These are phyloP conservation scores for Plodia interpunctella DNA, from an alignment of 1,140 invertebrate genomes.

Conservation along the genomic window DNA sequence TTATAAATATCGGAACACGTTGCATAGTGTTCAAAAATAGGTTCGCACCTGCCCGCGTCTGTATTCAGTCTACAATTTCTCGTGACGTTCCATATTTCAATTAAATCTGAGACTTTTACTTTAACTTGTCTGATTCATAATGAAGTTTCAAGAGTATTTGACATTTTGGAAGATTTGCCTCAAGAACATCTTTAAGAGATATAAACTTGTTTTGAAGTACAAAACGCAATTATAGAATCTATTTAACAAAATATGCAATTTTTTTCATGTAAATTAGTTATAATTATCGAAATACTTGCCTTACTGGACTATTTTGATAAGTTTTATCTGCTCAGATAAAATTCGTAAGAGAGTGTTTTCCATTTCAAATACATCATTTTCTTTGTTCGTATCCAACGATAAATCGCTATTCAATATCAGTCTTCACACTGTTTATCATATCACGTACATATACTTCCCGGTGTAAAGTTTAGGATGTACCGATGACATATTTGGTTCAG, in stretches of 20 bases:
- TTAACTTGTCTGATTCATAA: neutral
- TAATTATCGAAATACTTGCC: no score
- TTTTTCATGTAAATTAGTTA: no score
- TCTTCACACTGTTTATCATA: neutral
- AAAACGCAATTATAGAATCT: no score
- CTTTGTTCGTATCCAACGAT: neutral
- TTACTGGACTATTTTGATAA: no score
- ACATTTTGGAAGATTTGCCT: no score
- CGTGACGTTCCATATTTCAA: neutral
- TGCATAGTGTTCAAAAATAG: constrained; percentile 2
- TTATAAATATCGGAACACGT: constrained; percentile 1
- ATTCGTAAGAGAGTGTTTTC: no score
- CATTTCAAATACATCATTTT: no score
- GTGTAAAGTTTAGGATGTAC: constrained; percentile 1
- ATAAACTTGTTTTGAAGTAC: no score
- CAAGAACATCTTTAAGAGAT: no score
- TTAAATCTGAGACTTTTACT: neutral
- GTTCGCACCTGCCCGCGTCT: neutral
- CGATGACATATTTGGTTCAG: constrained; percentile 8
- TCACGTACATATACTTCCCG: neutral
- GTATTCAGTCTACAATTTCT: neutral
- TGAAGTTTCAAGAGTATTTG: no score
- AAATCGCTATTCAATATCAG: neutral
- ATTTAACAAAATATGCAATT: no score
- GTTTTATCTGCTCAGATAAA: no score